Evolutionary conservation across 2,797 vertebrate species (phyloP), one percentile per base, ranked within the genome.

Genomic region (Danionella dracula): DNA sequence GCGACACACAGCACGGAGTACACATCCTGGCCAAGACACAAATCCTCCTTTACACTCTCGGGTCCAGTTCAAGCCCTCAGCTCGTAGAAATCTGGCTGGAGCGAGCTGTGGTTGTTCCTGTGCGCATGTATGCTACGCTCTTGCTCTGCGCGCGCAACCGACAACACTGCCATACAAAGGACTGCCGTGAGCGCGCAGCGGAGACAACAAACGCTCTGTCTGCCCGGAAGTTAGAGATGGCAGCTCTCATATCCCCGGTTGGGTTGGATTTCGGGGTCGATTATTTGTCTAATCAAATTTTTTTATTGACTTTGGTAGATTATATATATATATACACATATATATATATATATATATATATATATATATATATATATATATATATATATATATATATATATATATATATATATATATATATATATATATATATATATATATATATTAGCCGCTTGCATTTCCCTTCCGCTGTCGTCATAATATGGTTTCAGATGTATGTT

Each of bases 1-100:
- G 89, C 45, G 85, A 72, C 23, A 90, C 8, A 54, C 90, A 90
- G 46, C 88, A 90, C 66, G 79, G 86, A 0, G 65, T 79, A 17
- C 87, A 88, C 90, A 91, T 90, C 8, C 9, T 77, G 55, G 27
- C 50, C 5, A 7, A 3, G 20, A 11, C 31, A 1, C 4, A 15
- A 10, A 13, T 12, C 8, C 31, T 12, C 10, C 31, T 40, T 46
- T 12, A 60, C 31, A 29, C 35, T 16, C 29, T n/a, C 13, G 27
- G 45, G 51, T 54, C 40, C 57, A 16, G n/a, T 40, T 55, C 35
- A 57, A 62, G 5, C 66, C 58, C 70, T 46, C 42, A 50, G 63
- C 45, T 73, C 67, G 63, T 70, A 45, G 69, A 79, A 72, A 58
- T 46, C 31, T 61, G 8, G 10, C 13, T 23, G 15, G 27, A 21